Percentiles rank a stretch among this genome's conserved stretches.
phyloP scores from a whole-genome alignment of 2,797 vertebrate species.

The Lates japonicus region DNA sequence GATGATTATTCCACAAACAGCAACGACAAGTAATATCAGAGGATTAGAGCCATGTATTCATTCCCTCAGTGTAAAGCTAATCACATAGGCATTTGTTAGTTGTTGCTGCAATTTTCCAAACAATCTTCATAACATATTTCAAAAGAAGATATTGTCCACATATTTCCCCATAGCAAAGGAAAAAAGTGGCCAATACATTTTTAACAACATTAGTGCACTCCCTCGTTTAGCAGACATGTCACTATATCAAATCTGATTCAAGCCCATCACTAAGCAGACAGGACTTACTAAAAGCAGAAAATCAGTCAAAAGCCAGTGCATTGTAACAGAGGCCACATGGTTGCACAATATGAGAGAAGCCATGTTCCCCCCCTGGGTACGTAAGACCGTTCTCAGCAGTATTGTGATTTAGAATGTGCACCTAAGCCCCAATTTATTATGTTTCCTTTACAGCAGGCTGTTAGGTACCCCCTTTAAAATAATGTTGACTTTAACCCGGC shows the following conservation, averaged over 20 bases:
- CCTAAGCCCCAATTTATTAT: constrained; percentile 81
- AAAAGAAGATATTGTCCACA: constrained; percentile 40
- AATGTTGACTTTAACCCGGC: constrained; percentile 84
- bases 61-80: constrained; percentile 50
- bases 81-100: constrained; percentile 55
- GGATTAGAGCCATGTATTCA: constrained; percentile 64
- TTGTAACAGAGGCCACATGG: constrained; percentile 6
- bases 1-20: constrained; percentile 41
- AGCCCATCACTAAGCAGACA: constrained; percentile 29
- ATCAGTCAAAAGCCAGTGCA: constrained; percentile 40
- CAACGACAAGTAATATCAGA: constrained; percentile 51
- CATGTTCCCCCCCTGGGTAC: constrained; percentile 42
- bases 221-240: constrained; percentile 32
- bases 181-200: constrained; percentile 43
- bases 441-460: constrained; percentile 72
- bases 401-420: constrained; percentile 66
- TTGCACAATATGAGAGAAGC: constrained; percentile 36
- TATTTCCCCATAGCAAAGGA: constrained; percentile 39
- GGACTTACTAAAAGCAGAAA: constrained; percentile 19
- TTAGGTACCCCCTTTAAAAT: constrained; percentile 78
- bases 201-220: constrained; percentile 23
- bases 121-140: constrained; percentile 39
- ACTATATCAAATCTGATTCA: constrained; percentile 24
- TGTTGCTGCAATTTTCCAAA: constrained; percentile 28
- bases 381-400: constrained; percentile 59